Base-by-base conservation (phyloP, 2,888 invertebrate species). In the Leucophenga montana region DNA sequence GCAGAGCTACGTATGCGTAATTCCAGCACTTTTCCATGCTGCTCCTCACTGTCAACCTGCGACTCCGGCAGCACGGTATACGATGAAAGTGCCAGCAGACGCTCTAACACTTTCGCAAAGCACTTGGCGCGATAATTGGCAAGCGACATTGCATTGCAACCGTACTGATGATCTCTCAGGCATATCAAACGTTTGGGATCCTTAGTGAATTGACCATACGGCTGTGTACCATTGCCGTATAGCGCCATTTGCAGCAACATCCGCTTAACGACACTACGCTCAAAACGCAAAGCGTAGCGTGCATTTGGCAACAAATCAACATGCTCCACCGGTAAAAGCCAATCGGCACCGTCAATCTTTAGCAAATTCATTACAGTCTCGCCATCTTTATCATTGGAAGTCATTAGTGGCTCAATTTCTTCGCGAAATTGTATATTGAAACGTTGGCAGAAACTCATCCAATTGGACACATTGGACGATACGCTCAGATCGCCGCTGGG, bases 401-500 rank as follows among this genome's bases (percentile, higher is more conserved):
- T 66, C 6, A 76, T 66, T 66, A 74, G 3, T 14, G 66, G 53
- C n/a, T 76, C 72, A 0, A 72, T 57, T 0, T 65, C 33, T 4
- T 50, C 3, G n/a, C 78, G 77, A n/a, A 85, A 1, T 39, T 62
- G 48, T 5, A 73, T 8, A 1, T 71, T 46, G 39, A 72, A 18
- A 33, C 16, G 16, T n/a, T 33, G 16, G 11, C 77, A 66, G 89
- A 78, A 86, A 73, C 88, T 89, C 68, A 89, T 88, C 94, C 94
- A 94, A 66, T 91, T 91, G 78, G 90, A 89, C 22, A 90, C 78
- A 62, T 89, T 89, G 69, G 89, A 86, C 11, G 92, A 91, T 86
- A 94, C 92, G 88, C 92, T 93, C 4, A 93, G 87, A 74, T 94
- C 94, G 9, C 94, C 94, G 56, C 90, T 86, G 48, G 85, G 84